A percentile compares a stretch with the other conserved stretches of the same genome.
Conservation (phyloP, 2,888 invertebrate species). For the Campoplex capitator region DNA sequence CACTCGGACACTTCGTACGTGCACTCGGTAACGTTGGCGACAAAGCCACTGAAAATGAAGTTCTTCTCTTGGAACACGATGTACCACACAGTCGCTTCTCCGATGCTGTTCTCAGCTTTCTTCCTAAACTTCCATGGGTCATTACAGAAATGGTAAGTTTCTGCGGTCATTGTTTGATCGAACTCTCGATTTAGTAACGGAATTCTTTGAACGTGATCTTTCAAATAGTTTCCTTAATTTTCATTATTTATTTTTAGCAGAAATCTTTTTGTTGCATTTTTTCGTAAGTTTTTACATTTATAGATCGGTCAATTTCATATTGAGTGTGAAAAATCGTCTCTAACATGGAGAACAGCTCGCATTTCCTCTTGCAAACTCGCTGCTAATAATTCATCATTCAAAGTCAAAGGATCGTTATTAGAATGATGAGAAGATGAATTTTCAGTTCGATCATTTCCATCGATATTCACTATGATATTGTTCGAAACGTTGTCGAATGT, state of each 20-base stretch:
- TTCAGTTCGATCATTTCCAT: slow-evolving; percentile 40
- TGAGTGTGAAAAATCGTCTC: slow-evolving; percentile 46
- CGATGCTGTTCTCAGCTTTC: slow-evolving; percentile 95
- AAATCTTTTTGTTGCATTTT: neutral
- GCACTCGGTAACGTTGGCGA: slow-evolving; percentile 97
- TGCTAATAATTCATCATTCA: slow-evolving; percentile 63
- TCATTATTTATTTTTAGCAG: too few species aligned
- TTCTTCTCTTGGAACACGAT: slow-evolving; percentile 97
- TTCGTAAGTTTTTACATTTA: neutral
- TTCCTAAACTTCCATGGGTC: slow-evolving; percentile 95
- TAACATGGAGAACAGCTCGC: slow-evolving; percentile 72
- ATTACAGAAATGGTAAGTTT: slow-evolving; percentile 91
- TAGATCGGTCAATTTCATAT: neutral
- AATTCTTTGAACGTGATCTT: neutral
- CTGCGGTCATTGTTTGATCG: neutral
- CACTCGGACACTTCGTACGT: slow-evolving; percentile 97
- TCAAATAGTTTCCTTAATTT: neutral
- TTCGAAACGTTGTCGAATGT: slow-evolving; percentile 53
- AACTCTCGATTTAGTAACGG: neutral
- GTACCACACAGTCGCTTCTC: slow-evolving; percentile 98
- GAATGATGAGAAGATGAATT: slow-evolving; percentile 32
- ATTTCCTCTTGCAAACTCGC: slow-evolving; percentile 61
- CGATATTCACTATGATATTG: slow-evolving; percentile 46
- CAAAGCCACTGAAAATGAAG: slow-evolving; percentile 98
- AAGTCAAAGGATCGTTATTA: slow-evolving; percentile 13